These are phyloP conservation scores for Pogonophryne albipinna DNA, from an alignment of 2,797 vertebrate genomes.

Conservation along the genomic window DNA sequence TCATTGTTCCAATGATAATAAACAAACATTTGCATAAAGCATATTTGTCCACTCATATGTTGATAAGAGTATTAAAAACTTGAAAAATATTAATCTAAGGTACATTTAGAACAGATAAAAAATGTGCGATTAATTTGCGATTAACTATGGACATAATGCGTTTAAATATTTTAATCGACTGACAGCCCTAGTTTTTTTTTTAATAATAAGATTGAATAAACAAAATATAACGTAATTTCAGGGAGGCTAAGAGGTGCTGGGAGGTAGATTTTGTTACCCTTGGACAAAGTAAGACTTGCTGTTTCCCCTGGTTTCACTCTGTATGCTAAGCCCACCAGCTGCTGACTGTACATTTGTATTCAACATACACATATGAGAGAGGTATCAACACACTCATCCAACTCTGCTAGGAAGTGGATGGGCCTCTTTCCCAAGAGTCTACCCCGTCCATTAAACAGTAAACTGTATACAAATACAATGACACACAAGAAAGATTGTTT, in stretches of 20 bases:
- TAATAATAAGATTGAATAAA: no score
- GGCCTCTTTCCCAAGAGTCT: background rate
- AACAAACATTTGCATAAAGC: no score
- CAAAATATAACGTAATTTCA: no score
- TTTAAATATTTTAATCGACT: no score
- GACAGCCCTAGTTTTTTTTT: background rate
- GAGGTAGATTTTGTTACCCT: background rate
- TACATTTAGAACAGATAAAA: no score
- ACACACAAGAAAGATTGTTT: background rate
- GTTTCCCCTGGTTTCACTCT: background rate
- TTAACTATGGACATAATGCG: no score
- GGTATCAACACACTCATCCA: background rate
- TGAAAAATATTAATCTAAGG: no score
- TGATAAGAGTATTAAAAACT: no score
- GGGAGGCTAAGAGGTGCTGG: background rate
- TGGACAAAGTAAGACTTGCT: background rate
- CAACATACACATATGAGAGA: background rate
- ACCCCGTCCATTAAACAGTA: background rate
- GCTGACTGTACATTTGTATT: background rate
- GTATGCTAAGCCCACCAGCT: background rate
- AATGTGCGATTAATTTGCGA: no score
- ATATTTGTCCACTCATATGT: no score
- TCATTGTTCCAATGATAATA: no score
- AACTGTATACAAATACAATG: background rate
- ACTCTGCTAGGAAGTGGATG: background rate